These are phyloP conservation scores for Galaxea fascicularis DNA, from an alignment of 92 coral and sea anemone genomes.

Conservation along the genomic window DNA sequence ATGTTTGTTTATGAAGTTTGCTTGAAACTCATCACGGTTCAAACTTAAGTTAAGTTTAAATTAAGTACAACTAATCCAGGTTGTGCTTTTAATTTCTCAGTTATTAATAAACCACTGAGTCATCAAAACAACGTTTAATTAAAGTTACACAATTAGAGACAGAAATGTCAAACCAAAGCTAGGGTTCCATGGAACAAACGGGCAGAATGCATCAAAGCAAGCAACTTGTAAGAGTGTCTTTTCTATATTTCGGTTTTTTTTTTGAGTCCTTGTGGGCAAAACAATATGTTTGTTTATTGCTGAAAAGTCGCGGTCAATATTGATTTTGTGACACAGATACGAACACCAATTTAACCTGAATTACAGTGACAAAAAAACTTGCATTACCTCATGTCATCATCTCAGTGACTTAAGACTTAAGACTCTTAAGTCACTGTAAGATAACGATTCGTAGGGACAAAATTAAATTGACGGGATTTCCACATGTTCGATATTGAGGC, in stretches of 20 bases:
- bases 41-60: too few species aligned
- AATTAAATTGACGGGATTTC: not conserved
- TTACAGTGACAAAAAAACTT: not conserved
- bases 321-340: not conserved
- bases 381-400: not conserved
- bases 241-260: too few species aligned
- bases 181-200: not conserved
- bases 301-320: not conserved
- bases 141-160: not conserved
- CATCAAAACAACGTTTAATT: not conserved
- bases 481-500: not conserved
- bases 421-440: not conserved
- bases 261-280: not conserved
- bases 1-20: too few species aligned
- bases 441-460: not conserved
- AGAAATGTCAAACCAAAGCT: not conserved
- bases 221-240: too few species aligned
- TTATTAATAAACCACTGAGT: not conserved
- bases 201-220: too few species aligned
- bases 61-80: not conserved
- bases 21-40: too few species aligned
- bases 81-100: not conserved
- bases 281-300: not conserved
- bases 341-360: not conserved
- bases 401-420: too few species aligned